Percentiles rank a stretch among this genome's conserved stretches.
phyloP scores from a whole-genome alignment of 1,140 invertebrate species.

The Drosophila persimilis region DNA sequence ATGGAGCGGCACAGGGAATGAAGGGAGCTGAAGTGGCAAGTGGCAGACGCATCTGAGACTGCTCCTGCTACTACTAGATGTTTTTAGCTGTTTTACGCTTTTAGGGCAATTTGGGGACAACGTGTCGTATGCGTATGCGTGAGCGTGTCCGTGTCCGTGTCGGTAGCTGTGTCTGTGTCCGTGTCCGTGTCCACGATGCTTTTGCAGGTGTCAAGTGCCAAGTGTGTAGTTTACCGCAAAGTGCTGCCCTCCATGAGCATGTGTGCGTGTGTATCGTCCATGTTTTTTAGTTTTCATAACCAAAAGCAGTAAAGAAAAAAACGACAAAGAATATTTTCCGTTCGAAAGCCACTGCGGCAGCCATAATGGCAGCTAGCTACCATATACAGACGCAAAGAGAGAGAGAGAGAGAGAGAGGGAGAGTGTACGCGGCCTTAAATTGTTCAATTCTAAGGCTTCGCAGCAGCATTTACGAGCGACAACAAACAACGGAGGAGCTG shows the following conservation, averaged over 20 bases:
- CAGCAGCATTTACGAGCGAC: slow-evolving; percentile 45
- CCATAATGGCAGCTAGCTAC: slow-evolving; percentile 38
- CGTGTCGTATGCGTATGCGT: slow-evolving; percentile 39
- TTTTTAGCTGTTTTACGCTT: slow-evolving; percentile 53
- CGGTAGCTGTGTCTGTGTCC: slow-evolving; percentile 7
- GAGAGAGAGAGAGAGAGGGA: background rate
- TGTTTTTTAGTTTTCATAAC: slow-evolving; percentile 57
- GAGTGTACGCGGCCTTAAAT: slow-evolving; percentile 36
- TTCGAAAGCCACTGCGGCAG: slow-evolving; percentile 54
- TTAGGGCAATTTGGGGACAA: slow-evolving; percentile 42
- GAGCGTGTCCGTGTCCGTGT: slow-evolving; percentile 7
- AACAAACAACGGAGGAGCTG: slow-evolving; percentile 19
- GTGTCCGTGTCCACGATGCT: slow-evolving; percentile 16
- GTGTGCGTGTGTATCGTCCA: slow-evolving; percentile 14
- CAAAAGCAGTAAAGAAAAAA: slow-evolving; percentile 48
- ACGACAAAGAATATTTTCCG: slow-evolving; percentile 42
- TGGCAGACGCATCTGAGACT: slow-evolving; percentile 35
- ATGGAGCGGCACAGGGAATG: background rate
- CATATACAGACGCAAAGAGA: slow-evolving; percentile 18
- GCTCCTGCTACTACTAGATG: slow-evolving; percentile 26
- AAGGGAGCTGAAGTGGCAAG: background rate
- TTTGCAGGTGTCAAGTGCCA: slow-evolving; percentile 59
- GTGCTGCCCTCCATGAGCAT: slow-evolving; percentile 12
- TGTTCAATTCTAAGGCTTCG: slow-evolving; percentile 56
- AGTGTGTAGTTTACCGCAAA: slow-evolving; percentile 58